Percentiles rank a stretch among this genome's conserved stretches.
Evolutionary conservation across 2,113 vertebrate species (phyloP).

Genomic region (Arvicanthis niloticus): DNA sequence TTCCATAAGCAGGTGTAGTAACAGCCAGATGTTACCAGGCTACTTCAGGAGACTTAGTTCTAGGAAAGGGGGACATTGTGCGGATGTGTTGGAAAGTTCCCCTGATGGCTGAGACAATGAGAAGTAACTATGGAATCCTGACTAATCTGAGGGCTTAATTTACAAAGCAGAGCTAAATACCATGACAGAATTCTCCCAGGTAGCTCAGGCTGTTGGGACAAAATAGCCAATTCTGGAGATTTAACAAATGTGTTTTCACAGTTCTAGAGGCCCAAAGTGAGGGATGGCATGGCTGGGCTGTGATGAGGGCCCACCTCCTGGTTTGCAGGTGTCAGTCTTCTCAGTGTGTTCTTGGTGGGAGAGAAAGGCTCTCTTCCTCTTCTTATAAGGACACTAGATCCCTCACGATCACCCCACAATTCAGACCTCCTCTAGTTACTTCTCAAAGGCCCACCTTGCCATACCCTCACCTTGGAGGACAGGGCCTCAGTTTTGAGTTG

Average conservation of each 20-base stretch:
- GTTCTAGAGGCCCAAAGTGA: background rate
- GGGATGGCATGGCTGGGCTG: background rate
- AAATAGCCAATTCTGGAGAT: background rate
- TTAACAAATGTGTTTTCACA: background rate
- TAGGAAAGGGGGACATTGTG: background rate
- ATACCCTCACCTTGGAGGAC: too few relatives aligned
- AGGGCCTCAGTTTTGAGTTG: background rate
- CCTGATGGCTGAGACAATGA: background rate
- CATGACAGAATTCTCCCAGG: accelerated
- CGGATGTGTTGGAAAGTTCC: background rate
- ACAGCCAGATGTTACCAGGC: accelerated
- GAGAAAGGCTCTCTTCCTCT: background rate
- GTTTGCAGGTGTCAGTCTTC: background rate
- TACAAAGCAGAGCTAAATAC: background rate
- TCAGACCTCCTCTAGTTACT: background rate
- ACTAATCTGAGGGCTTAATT: background rate
- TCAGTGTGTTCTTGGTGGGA: background rate
- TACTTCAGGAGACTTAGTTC: background rate
- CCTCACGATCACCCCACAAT: too few relatives aligned
- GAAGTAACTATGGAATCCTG: background rate
- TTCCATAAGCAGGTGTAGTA: background rate
- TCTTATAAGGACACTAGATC: background rate
- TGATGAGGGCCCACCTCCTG: background rate
- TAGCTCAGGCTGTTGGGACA: background rate
- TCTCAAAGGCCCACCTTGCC: background rate